Conservation (phyloP, 30 jellyfish, hydroid and myxozoan species). For the Calvadosia cruxmelitensis region DNA sequence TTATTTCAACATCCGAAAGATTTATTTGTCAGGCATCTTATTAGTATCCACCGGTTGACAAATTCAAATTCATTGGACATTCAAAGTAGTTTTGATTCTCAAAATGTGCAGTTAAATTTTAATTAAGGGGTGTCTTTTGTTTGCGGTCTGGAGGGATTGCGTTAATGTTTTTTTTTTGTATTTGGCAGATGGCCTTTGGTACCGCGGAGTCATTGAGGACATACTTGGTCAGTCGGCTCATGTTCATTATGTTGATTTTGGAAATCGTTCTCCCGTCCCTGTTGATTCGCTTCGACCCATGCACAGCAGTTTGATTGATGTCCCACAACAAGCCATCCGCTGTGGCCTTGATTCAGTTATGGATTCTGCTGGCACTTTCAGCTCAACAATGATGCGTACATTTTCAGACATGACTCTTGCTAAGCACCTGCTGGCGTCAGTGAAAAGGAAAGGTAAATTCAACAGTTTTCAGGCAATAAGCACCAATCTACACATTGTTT, state of each 20-base stretch:
- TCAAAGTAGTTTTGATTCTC: too few species aligned
- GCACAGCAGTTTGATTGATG: slow-evolving; percentile 29
- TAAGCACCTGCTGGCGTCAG: slow-evolving; percentile 55
- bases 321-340: slow-evolving; percentile 71
- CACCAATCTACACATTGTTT: too few species aligned
- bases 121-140: too few species aligned
- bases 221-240: slow-evolving; percentile 14
- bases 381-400: slow-evolving; percentile 1
- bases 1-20: neutral
- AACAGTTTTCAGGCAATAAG: too few species aligned
- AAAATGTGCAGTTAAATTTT: too few species aligned
- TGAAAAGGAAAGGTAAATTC: slow-evolving; percentile 36
- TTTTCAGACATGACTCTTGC: slow-evolving; percentile 49
- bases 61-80: too few species aligned
- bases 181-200: slow-evolving; percentile 62
- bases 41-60: slow-evolving; percentile 1
- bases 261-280: slow-evolving; percentile 42
- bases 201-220: slow-evolving; percentile 40
- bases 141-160: too few species aligned
- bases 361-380: slow-evolving; percentile 25
- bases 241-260: slow-evolving; percentile 60
- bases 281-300: slow-evolving; percentile 28
- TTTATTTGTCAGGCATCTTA: neutral
- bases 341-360: slow-evolving; percentile 52
- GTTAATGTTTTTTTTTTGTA: neutral